Percentiles rank a stretch among this genome's conserved stretches.
phyloP scores from a whole-genome alignment of 2,113 vertebrate genomes.

The Scortum barcoo region DNA sequence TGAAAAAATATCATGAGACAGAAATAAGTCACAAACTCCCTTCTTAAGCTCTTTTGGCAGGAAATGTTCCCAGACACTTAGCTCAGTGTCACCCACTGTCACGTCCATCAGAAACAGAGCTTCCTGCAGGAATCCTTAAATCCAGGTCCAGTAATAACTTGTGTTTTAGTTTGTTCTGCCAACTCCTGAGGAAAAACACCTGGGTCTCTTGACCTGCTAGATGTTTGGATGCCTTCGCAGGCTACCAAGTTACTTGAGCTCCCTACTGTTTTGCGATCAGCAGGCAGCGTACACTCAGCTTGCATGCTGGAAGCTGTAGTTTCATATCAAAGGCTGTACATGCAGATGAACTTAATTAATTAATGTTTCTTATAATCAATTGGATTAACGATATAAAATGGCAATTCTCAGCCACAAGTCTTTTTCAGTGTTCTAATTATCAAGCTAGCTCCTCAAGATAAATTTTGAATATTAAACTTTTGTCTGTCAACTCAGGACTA shows the following conservation, averaged over 20 bases:
- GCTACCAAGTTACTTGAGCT: not conserved
- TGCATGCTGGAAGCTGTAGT: not conserved
- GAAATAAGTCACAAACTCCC: too few species aligned
- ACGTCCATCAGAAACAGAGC: not conserved
- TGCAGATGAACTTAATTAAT: not conserved
- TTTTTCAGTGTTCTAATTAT: not conserved
- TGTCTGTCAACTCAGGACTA: too few species aligned
- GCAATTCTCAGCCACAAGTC: not conserved
- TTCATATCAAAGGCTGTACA: not conserved
- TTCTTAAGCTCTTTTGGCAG: too few species aligned
- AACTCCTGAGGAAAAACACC: conserved; percentile 14
- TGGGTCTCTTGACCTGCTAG: conserved; percentile 10
- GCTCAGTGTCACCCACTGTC: not conserved
- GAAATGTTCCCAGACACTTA: not conserved
- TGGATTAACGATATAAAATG: not conserved
- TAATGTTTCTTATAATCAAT: not conserved
- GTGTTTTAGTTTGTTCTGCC: not conserved
- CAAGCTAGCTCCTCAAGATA: not conserved
- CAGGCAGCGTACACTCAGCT: not conserved
- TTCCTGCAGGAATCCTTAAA: not conserved
- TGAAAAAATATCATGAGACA: too few species aligned
- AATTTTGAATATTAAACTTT: not conserved
- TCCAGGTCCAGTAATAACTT: not conserved
- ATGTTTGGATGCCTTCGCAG: conserved; percentile 7
- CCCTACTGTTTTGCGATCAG: not conserved